These are phyloP conservation scores for Zaprionus kolodkinae DNA, from an alignment of 1,140 invertebrate species.

Conservation along the genomic window DNA sequence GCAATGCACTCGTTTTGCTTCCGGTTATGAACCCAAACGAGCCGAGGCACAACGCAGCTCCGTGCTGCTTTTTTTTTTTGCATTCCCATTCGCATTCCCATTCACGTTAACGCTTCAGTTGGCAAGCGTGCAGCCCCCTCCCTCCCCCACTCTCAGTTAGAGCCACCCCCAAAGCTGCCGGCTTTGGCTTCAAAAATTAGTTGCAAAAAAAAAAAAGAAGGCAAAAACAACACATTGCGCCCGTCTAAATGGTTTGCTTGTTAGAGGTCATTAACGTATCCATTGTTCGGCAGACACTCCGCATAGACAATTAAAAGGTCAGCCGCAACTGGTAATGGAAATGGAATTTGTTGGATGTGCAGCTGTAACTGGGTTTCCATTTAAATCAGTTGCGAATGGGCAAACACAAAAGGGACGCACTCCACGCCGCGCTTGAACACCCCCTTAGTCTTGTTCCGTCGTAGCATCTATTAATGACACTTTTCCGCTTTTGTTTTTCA, in stretches of 20 bases:
- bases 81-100: constrained; percentile 56
- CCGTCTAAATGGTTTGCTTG: constrained; percentile 72
- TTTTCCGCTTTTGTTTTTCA: constrained; percentile 15
- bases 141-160: too few species aligned
- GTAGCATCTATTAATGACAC: constrained; percentile 17
- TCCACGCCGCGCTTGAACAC: not conserved
- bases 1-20: constrained; percentile 55
- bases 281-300: constrained; percentile 58
- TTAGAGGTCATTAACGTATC: constrained; percentile 79
- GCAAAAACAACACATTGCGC: constrained; percentile 24
- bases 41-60: not conserved
- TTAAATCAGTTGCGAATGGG: constrained; percentile 59
- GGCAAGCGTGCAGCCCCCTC: constrained; percentile 14
- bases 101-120: constrained; percentile 78
- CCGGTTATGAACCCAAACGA: constrained; percentile 73
- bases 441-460: not conserved
- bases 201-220: constrained; percentile 44
- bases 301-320: constrained; percentile 61
- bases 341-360: not conserved
- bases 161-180: not conserved
- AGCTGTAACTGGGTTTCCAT: constrained; percentile 33
- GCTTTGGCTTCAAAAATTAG: constrained; percentile 59
- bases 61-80: constrained; percentile 42
- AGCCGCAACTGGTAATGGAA: constrained; percentile 41
- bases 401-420: constrained; percentile 59